Base-by-base conservation (phyloP, 2,113 vertebrate genomes). In the Urocynchramus pylzowi region DNA sequence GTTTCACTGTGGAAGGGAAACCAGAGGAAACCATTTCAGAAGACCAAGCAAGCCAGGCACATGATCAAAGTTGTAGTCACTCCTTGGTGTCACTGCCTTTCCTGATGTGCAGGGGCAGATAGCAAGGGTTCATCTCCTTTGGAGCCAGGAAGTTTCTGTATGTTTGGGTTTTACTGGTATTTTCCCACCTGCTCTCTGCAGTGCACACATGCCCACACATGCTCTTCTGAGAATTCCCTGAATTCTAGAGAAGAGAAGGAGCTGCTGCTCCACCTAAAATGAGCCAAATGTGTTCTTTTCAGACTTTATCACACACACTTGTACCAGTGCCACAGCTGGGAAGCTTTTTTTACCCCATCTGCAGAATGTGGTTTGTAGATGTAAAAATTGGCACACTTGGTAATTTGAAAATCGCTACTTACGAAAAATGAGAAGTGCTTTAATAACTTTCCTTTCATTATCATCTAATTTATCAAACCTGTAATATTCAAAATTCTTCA, bases 171-270 rank as follows among this genome's bases (percentile, higher is more conserved):
- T n/a, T 23, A 18, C 24, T 39, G 1, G 8, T 31, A 4, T 64
- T 87, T 87, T 65, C n/a, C 26, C 13, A 16, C 5, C 22, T 57
- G 13, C 44, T 59, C 26, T 37, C 41, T 69, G 59, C 31, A n/a
- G 13, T 30, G 39, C 10, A 33, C 6, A 33, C 0, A 1, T 24
- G 5, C 1, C 3, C 2, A 10, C 12, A 27, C 23, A 18, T 0
- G 0, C 7, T 35, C 11, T 44, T 44, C 39, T 44, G n/a, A 78
- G 64, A 47, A 56, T 63, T 68, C 47, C 39, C 27, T 44, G 41
- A 52, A 56, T 94, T 87, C 27, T 5, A 5, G 20, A 12, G 33
- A 50, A 20, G 23, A 61, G 45, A 28, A 64, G 31, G 56, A 71
- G 39, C 53, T 82, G 35, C 74, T 84, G 2, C 24, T 37, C 61